Conservation (phyloP, 2,113 vertebrate genomes). For the Lycaon pictus region DNA sequence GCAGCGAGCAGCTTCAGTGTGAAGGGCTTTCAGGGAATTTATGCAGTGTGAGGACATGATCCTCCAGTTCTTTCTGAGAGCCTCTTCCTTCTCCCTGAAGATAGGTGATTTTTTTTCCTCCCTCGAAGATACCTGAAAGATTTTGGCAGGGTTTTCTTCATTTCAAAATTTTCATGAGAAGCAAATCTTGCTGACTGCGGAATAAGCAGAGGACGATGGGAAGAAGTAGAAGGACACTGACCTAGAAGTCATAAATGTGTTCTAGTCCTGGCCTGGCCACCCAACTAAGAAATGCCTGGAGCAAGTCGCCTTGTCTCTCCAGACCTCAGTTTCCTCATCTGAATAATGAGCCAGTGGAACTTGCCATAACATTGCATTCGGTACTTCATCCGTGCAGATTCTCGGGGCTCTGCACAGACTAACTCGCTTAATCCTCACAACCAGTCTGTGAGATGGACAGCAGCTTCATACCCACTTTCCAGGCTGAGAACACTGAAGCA, state of each 20-base stretch:
- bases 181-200: not conserved
- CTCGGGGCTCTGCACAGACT: not conserved
- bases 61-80: not conserved
- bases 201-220: not conserved
- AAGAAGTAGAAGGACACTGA: not conserved
- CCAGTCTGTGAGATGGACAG: not conserved
- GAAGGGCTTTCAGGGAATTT: not conserved
- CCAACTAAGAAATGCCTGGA: not conserved
- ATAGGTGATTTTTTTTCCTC: not conserved
- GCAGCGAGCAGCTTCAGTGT: not conserved
- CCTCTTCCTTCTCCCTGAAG: not conserved
- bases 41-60: not conserved
- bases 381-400: not conserved
- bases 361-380: accelerated
- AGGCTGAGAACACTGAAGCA: not conserved
- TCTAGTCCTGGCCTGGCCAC: not conserved
- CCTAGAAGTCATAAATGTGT: not conserved
- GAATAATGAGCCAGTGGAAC: not conserved
- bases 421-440: not conserved
- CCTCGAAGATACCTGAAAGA: conserved; percentile 8
- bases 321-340: not conserved
- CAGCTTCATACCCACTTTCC: not conserved
- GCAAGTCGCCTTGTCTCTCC: not conserved
- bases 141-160: not conserved
- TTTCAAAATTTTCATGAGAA: conserved; percentile 38